Evolutionary conservation across 2,113 vertebrate species (phyloP).

Genomic region (Rhipidura dahli): DNA sequence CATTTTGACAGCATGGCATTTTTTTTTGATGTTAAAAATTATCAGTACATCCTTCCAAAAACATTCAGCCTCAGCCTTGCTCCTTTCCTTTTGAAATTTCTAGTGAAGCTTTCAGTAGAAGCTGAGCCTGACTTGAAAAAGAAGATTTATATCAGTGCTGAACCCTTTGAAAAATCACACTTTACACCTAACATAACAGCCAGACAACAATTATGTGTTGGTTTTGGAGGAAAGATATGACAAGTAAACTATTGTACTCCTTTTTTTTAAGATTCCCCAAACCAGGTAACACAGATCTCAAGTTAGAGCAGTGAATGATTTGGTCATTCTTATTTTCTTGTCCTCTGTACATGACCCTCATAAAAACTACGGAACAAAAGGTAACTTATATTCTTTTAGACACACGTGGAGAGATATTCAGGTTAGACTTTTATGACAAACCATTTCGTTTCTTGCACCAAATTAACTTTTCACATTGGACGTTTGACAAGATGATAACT

Average conservation of each 20-base stretch:
- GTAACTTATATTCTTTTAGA: not conserved
- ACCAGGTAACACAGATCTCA: not conserved
- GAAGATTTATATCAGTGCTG: not conserved
- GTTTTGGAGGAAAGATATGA: not conserved
- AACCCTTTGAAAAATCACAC: not conserved
- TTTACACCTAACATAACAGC: not conserved
- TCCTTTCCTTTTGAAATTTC: not conserved
- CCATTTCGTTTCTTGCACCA: not conserved
- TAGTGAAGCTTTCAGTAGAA: not conserved
- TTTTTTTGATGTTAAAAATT: not conserved
- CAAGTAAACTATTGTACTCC: not conserved
- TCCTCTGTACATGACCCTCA: not conserved
- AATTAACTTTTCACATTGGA: not conserved
- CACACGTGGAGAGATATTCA: not conserved
- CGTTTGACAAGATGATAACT: not conserved
- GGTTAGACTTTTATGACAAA: not conserved
- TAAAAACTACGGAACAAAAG: not conserved
- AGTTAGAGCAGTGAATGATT: not conserved
- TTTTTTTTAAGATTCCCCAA: not conserved
- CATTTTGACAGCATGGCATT: not conserved
- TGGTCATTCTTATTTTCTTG: not conserved
- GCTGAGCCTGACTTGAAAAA: not conserved
- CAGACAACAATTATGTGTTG: not conserved
- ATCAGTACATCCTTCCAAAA: not conserved
- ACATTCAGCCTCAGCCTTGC: fast-evolving